Evolutionary conservation across 2,113 vertebrate genomes (phyloP).

Genomic region (Lathamus discolor): DNA sequence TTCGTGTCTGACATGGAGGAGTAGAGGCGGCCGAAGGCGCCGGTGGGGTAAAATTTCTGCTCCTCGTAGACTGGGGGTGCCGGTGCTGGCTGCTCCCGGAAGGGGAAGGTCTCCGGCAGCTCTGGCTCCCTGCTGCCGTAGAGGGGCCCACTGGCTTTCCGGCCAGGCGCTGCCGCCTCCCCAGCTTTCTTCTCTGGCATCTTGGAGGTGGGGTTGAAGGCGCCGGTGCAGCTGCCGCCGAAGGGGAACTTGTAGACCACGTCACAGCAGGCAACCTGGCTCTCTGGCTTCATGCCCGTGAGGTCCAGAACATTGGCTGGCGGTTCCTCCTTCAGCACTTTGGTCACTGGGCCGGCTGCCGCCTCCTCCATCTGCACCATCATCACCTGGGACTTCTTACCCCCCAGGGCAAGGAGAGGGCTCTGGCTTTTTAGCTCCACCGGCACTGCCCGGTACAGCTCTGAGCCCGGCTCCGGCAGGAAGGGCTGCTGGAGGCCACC

Average conservation of each 20-base stretch:
- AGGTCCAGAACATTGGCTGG: constrained; percentile 87
- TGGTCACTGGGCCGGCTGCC: constrained; percentile 81
- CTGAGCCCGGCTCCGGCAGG: constrained; percentile 77
- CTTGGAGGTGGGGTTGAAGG: constrained; percentile 84
- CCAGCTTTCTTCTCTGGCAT: constrained; percentile 78
- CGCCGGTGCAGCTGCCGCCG: constrained; percentile 86
- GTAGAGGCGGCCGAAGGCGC: constrained; percentile 82
- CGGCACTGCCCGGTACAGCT: constrained; percentile 81
- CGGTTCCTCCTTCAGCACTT: constrained; percentile 86
- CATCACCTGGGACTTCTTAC: constrained; percentile 89
- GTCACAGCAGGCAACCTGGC: constrained; percentile 93
- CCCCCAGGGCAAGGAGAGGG: constrained; percentile 77
- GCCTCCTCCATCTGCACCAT: constrained; percentile 92
- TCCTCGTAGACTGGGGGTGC: constrained; percentile 75
- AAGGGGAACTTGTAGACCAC: constrained; percentile 98
- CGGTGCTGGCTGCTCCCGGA: constrained; percentile 74
- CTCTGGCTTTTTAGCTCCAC: constrained; percentile 88
- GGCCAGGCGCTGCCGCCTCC: constrained; percentile 32
- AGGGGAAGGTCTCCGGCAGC: constrained; percentile 76
- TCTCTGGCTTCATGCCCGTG: constrained; percentile 89
- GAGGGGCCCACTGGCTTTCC: constrained; percentile 69
- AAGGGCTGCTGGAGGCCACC: constrained; percentile 80
- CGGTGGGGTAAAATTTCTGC: constrained; percentile 78
- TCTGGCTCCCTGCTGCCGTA: constrained; percentile 78
- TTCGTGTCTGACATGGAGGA: constrained; percentile 97